Conservation (phyloP, 2,888 invertebrate species). For the Protonemura montana region DNA sequence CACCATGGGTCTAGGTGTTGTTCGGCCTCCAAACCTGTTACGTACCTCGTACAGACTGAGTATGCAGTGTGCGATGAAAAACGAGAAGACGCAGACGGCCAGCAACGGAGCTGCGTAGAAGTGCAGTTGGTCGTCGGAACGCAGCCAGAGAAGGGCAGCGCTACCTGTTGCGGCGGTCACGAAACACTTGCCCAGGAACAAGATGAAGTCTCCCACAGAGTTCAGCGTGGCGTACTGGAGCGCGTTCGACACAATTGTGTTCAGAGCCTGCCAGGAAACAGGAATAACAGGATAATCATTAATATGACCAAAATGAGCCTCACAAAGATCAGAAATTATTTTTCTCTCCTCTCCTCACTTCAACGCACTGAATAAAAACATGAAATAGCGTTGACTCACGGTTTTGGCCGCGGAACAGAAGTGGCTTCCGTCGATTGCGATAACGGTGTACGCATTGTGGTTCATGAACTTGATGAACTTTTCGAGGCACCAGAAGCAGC, state of each 20-base stretch:
- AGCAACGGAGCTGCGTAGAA: conserved; percentile 89
- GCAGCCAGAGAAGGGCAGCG: conserved; percentile 78
- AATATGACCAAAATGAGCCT: too few relatives aligned
- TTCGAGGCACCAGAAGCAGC: conserved; percentile 90
- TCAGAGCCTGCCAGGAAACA: conserved; percentile 93
- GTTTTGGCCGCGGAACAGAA: conserved; percentile 91
- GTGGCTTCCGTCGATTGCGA: conserved; percentile 89
- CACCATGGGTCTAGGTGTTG: too few relatives aligned
- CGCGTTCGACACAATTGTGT: conserved; percentile 81
- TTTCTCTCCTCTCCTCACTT: too few relatives aligned
- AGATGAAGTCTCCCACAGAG: conserved; percentile 89
- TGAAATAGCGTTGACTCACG: too few relatives aligned
- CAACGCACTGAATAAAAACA: too few relatives aligned
- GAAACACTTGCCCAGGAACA: conserved; percentile 85
- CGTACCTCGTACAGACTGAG: conserved; percentile 90
- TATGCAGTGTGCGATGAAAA: conserved; percentile 92
- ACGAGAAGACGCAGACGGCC: conserved; percentile 83
- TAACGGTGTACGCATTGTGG: conserved; percentile 94
- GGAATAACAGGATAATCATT: too few relatives aligned
- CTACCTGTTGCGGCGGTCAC: conserved; percentile 85
- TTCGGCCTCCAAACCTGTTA: too few relatives aligned
- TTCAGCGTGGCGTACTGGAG: conserved; percentile 91
- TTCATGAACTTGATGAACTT: conserved; percentile 91
- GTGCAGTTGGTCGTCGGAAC: conserved; percentile 75
- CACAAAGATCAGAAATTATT: too few relatives aligned